A percentile compares a stretch with the other conserved stretches of the same genome.
Conservation (phyloP, 1,140 invertebrate species). For the Megalonaias nervosa region DNA sequence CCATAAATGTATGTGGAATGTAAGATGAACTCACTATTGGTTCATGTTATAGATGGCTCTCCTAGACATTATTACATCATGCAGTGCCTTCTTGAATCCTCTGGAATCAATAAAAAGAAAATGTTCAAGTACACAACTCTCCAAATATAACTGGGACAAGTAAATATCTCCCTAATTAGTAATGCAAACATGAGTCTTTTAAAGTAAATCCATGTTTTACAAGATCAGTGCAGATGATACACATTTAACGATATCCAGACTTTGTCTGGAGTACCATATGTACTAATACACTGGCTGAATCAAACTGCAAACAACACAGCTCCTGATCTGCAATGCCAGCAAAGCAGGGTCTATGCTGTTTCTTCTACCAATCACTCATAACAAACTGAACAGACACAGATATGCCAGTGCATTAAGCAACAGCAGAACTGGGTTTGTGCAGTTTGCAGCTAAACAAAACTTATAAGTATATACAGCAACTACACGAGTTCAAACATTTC, state of each 20-base stretch:
- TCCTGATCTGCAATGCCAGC: no score
- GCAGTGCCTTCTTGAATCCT: constrained; percentile 98
- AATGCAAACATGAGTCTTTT: background rate
- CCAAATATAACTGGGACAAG: background rate
- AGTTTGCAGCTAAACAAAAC: no score
- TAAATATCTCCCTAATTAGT: background rate
- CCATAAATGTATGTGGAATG: no score
- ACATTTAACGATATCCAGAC: background rate
- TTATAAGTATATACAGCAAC: no score
- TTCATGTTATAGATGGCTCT: constrained; percentile 99
- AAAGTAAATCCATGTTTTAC: background rate
- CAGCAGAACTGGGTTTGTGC: no score
- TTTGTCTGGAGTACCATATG: background rate
- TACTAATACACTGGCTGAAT: no score
- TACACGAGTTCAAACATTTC: no score
- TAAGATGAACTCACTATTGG: constrained; percentile 79
- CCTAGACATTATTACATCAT: constrained; percentile 97
- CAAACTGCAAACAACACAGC: no score
- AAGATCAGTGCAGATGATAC: background rate
- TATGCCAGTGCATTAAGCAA: no score
- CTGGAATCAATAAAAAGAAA: constrained; percentile 71
- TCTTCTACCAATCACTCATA: no score
- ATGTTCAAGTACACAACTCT: background rate
- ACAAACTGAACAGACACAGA: no score
- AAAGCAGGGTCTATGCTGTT: no score